Evolutionary conservation across 2,888 invertebrate species (phyloP).

Genomic region (Leptura quadrifasciata): DNA sequence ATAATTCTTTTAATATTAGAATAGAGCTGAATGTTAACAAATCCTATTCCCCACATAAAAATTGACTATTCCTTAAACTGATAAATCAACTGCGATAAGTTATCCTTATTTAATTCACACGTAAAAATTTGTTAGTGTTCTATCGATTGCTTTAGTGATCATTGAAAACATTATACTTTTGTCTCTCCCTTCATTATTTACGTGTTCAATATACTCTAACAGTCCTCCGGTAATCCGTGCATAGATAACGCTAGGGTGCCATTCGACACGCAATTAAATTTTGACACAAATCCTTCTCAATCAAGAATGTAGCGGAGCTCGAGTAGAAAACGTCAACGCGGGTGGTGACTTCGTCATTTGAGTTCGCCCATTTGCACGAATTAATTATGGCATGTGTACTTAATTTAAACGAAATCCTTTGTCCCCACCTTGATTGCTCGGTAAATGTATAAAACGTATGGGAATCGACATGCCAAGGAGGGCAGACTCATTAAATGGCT

Average conservation of each 20-base stretch:
- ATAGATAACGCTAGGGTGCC: slow-evolving; percentile 40
- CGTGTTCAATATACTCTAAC: slow-evolving; percentile 9
- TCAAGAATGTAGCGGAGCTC: slow-evolving; percentile 24
- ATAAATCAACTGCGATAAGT: neutral
- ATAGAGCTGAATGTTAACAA: too few species aligned
- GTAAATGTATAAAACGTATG: slow-evolving; percentile 24
- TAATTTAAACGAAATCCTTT: slow-evolving; percentile 17
- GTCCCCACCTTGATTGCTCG: slow-evolving; percentile 26
- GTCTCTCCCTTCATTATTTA: slow-evolving; percentile 4
- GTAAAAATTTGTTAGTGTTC: neutral
- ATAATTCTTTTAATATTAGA: too few species aligned
- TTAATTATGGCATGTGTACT: slow-evolving; percentile 30
- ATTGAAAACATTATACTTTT: neutral
- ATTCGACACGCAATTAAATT: slow-evolving; percentile 48
- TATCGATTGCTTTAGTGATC: neutral
- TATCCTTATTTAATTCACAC: neutral
- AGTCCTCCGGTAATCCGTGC: slow-evolving; percentile 21
- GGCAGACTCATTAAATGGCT: slow-evolving; percentile 65
- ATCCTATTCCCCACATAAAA: neutral
- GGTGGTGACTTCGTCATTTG: neutral
- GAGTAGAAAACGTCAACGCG: slow-evolving; percentile 21
- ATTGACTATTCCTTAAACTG: neutral
- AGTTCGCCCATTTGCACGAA: slow-evolving; percentile 19
- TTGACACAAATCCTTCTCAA: slow-evolving; percentile 48
- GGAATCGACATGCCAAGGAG: slow-evolving; percentile 30